These are phyloP conservation scores for Hirtodrosophila confusa DNA, from an alignment of 2,888 invertebrate genomes.

Conservation along the genomic window DNA sequence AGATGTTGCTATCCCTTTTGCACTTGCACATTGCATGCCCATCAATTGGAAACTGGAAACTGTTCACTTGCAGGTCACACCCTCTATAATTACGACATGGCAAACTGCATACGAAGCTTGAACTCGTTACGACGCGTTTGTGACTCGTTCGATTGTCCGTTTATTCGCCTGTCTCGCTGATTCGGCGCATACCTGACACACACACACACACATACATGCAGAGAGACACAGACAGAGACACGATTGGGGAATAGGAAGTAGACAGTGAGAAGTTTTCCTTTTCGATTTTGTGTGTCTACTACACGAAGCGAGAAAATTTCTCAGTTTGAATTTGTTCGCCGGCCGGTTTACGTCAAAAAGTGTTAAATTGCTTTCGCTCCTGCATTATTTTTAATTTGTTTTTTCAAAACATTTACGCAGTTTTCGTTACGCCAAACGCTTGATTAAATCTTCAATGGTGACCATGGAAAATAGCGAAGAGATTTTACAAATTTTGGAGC, in stretches of 20 bases:
- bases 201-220: constrained; percentile 6
- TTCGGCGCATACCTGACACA: constrained; percentile 66
- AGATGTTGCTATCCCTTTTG: too few species aligned
- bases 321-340: constrained; percentile 7
- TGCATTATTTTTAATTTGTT: constrained; percentile 13
- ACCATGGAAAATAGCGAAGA: constrained; percentile 93
- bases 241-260: constrained; percentile 12
- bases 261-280: constrained; percentile 45
- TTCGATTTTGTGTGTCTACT: constrained; percentile 57
- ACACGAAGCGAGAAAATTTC: constrained; percentile 43
- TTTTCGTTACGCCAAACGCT: constrained; percentile 25
- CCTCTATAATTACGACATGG: neutral
- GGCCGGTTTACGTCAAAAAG: constrained; percentile 9
- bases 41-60: too few species aligned
- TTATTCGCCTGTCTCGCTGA: constrained; percentile 24
- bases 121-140: neutral
- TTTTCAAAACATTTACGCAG: constrained; percentile 27
- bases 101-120: neutral
- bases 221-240: neutral
- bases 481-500: constrained; percentile 92
- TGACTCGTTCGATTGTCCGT: neutral
- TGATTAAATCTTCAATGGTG: constrained; percentile 57
- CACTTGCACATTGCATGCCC: too few species aligned
- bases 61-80: too few species aligned
- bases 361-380: neutral